These are phyloP conservation scores for Eristalis intricaria DNA, from an alignment of 2,888 invertebrate species.

Conservation along the genomic window DNA sequence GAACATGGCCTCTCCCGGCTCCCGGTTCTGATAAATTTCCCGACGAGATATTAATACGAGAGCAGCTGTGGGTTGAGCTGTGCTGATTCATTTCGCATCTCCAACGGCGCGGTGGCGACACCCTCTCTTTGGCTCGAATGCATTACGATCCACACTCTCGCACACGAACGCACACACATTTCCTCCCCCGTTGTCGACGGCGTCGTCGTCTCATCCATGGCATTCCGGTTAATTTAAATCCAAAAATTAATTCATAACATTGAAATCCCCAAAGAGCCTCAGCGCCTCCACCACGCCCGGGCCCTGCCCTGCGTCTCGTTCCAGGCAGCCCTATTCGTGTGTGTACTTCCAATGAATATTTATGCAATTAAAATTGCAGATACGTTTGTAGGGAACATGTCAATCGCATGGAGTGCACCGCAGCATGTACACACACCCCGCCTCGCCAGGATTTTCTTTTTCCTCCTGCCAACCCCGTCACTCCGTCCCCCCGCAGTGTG, in stretches of 20 bases:
- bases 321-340: neutral
- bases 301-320: neutral
- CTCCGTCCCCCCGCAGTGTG: neutral
- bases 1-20: neutral
- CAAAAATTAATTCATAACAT: conserved; percentile 70
- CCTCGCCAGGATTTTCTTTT: neutral
- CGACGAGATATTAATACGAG: conserved; percentile 50
- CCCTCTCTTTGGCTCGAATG: neutral
- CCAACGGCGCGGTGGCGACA: neutral
- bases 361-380: conserved; percentile 80
- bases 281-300: neutral
- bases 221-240: conserved; percentile 68
- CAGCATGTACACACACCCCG: conserved; percentile 6
- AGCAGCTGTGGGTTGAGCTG: conserved; percentile 40
- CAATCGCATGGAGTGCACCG: conserved; percentile 65
- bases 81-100: neutral
- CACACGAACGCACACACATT: conserved; percentile 40
- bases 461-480: neutral
- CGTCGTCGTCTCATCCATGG: conserved; percentile 30
- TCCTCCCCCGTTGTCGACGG: conserved; percentile 16
- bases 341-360: conserved; percentile 75
- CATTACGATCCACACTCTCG: conserved; percentile 42
- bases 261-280: conserved; percentile 46
- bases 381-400: conserved; percentile 71
- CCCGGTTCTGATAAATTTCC: conserved; percentile 52